Base-by-base conservation (phyloP, 2,888 invertebrate genomes). In the Acanthosepion esculentum region DNA sequence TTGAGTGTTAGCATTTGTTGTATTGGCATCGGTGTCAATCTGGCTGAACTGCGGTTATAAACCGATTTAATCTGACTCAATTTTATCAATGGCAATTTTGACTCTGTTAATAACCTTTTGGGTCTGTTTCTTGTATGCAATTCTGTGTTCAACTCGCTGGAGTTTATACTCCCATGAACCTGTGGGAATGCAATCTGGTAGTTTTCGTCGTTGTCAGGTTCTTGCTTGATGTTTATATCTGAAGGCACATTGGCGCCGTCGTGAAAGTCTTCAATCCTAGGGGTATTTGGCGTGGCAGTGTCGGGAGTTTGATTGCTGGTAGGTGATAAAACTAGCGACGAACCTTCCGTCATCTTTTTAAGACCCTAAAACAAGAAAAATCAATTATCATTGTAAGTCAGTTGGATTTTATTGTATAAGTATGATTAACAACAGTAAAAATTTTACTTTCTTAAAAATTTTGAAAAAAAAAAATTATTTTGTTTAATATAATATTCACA, bases 291-390 rank as follows among this genome's bases (percentile, higher is more conserved):
- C 18, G n/a, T 18, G n/a, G 78, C 78, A 15, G 78, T 78, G n/a
- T 78, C 78, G 78, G n/a, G 78, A 33, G 78, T 78, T 78, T 78
- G 78, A 78, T 78, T 78, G n/a, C 78, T 33, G 78, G 78, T 78
- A 5, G 78, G 78, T 33, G 78, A n/a, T 78, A 78, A n/a, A 33
- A 78, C 78, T n/a, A 78, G n/a, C 12, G 78, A 78, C 15, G 78
- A 78, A 78, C 78, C 78, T 78, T 78, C 78, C 78, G 78, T 78
- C 78, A 78, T 78, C 78, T 78, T 78, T 78, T 78, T 78, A n/a
- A 18, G 78, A 78, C 78, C 78, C 78, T 78, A n/a, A n/a, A 78
- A n/a, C n/a, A 78, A 78, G n/a, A 33, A 78, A n/a, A 78, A 78
- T 50, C 50, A 59, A 23, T 20, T 20, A 55, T 12, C 15, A 53